Evolutionary conservation across 2,888 invertebrate species (phyloP).

Genomic region (Saturnia pavonia): DNA sequence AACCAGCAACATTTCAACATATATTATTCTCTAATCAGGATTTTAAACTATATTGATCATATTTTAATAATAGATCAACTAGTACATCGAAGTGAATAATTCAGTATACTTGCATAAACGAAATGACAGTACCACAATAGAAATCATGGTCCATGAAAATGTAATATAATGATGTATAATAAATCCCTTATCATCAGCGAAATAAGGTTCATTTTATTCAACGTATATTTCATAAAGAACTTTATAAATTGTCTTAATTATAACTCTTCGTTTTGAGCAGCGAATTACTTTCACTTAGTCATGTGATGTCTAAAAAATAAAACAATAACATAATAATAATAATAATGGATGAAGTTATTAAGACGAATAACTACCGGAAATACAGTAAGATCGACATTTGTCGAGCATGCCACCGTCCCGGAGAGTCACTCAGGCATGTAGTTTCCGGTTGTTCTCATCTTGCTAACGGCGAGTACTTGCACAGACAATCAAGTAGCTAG

Average conservation of each 20-base stretch:
- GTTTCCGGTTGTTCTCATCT: too few relatives aligned
- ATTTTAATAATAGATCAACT: background rate
- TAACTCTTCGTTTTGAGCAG: conserved; percentile 32
- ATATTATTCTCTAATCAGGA: background rate
- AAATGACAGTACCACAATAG: background rate
- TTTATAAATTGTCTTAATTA: conserved; percentile 29
- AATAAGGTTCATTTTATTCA: conserved; percentile 10
- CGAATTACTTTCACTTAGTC: conserved; percentile 40
- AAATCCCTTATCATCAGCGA: background rate
- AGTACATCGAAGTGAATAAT: background rate
- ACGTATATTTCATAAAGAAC: background rate
- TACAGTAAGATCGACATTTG: too few relatives aligned
- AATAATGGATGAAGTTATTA: too few relatives aligned
- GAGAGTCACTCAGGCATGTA: too few relatives aligned
- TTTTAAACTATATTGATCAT: background rate
- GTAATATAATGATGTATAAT: background rate
- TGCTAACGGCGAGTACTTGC: too few relatives aligned
- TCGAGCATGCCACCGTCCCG: too few relatives aligned
- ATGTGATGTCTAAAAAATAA: conserved; percentile 22
- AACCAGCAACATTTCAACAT: background rate
- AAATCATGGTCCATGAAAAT: background rate
- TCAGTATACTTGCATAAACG: background rate
- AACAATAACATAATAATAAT: too few relatives aligned
- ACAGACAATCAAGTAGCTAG: too few relatives aligned
- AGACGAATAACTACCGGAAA: too few relatives aligned